Evolutionary conservation across 1,140 invertebrate genomes (phyloP).

Genomic region (Nasonia vitripennis): DNA sequence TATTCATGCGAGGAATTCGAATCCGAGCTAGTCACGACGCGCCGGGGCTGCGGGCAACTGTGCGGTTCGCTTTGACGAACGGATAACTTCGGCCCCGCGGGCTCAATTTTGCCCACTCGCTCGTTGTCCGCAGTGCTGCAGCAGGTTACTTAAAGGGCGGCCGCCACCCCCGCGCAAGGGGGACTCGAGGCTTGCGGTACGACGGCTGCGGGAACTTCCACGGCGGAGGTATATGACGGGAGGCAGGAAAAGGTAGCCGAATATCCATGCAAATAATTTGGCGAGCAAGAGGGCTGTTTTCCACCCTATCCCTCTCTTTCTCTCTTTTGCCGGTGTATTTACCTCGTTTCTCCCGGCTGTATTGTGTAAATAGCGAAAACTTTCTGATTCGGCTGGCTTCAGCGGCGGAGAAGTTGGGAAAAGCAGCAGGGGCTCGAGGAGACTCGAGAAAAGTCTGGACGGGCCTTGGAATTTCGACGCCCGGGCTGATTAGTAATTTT

Average conservation of each 20-base stretch:
- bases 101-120: neutral
- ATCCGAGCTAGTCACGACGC: neutral
- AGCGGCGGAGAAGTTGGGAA: neutral
- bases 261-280: constrained; percentile 28
- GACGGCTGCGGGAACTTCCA: neutral
- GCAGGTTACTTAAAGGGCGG: constrained; percentile 25
- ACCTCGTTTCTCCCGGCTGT: neutral
- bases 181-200: constrained; percentile 14
- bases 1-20: constrained; percentile 14
- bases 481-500: constrained; percentile 25
- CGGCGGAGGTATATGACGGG: neutral
- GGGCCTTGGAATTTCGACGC: neutral
- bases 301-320: neutral
- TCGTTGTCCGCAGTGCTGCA: neutral
- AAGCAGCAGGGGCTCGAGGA: neutral
- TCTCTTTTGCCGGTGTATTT: neutral
- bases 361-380: constrained; percentile 38
- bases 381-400: constrained; percentile 6
- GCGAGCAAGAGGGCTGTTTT: neutral
- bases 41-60: neutral
- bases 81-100: neutral
- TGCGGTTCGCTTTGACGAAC: neutral
- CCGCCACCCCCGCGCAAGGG: neutral
- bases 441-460: neutral
- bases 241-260: neutral